Percentiles rank a stretch among this genome's conserved stretches.
Conservation (phyloP, 2,797 vertebrate genomes). For the Hypotaenidia okinawae region DNA sequence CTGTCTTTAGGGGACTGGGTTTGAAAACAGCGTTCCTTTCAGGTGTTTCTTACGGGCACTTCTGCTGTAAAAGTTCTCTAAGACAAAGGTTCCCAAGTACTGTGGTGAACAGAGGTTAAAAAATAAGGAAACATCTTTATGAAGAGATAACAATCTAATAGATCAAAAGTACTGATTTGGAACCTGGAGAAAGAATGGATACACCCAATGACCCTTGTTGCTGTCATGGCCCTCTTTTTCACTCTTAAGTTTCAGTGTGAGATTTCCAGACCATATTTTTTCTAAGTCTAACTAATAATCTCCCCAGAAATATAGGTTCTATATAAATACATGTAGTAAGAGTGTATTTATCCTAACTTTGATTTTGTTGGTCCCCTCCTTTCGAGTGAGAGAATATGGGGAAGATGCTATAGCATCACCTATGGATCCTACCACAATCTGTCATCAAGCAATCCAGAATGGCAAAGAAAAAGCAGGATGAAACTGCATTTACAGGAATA, state of each 20-base stretch:
- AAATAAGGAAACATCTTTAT: background rate
- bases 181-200: background rate
- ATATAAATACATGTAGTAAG: background rate
- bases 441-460: background rate
- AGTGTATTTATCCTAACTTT: background rate
- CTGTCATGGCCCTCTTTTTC: background rate
- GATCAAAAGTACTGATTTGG: background rate
- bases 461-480: background rate
- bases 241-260: background rate
- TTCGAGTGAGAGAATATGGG: background rate
- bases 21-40: background rate
- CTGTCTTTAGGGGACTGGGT: background rate
- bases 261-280: background rate
- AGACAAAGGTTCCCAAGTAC: background rate
- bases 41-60: background rate
- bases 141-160: background rate
- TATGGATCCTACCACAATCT: background rate
- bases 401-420: background rate
- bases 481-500: background rate
- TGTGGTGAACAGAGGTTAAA: background rate
- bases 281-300: background rate
- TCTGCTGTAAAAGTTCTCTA: background rate
- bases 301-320: background rate
- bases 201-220: background rate
- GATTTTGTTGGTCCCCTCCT: background rate